Evolutionary conservation across 2,888 invertebrate species (phyloP).

Genomic region (Aphrophora alni): DNA sequence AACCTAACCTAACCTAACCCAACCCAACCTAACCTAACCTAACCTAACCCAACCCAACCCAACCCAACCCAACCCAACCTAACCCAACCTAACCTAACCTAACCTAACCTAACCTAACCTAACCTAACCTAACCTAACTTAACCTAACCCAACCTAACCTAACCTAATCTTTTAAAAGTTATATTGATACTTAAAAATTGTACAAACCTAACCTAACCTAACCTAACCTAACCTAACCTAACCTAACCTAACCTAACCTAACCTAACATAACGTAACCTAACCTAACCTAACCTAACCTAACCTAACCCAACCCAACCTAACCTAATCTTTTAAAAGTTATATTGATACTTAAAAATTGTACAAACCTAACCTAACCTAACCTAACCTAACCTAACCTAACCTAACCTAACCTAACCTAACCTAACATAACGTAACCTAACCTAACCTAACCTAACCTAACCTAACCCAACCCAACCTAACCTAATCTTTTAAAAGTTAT

Average conservation of each 20-base stretch:
- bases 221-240: conserved; percentile 30
- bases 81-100: conserved; percentile 20
- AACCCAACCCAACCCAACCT: conserved; percentile 39
- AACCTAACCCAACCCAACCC: conserved; percentile 39
- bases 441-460: too few relatives aligned
- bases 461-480: too few relatives aligned
- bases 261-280: background rate
- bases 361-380: background rate
- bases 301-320: conserved; percentile 17
- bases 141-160: conserved; percentile 10
- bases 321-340: too few relatives aligned
- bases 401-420: conserved; percentile 34
- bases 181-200: too few relatives aligned
- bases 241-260: conserved; percentile 19
- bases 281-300: conserved; percentile 15
- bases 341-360: too few relatives aligned
- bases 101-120: conserved; percentile 31
- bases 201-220: conserved; percentile 4
- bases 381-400: conserved; percentile 35
- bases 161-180: background rate
- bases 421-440: background rate
- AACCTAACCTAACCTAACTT: conserved; percentile 27
- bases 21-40: conserved; percentile 28
- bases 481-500: too few relatives aligned
- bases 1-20: conserved; percentile 13